phyloP scores from a whole-genome alignment of 2,888 invertebrate genomes.

The Eretmocerus hayati region DNA sequence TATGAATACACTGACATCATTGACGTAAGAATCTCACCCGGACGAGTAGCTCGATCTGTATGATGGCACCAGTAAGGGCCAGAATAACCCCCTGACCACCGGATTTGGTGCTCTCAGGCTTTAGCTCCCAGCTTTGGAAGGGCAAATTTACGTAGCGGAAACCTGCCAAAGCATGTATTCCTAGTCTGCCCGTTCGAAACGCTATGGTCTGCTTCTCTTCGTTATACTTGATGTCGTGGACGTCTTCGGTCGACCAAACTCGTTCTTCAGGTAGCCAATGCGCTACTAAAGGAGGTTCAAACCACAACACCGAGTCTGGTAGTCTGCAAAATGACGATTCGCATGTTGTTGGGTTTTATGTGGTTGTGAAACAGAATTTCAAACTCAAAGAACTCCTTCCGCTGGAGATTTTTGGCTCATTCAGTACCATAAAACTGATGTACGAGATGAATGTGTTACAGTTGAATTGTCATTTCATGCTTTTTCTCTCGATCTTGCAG shows the following conservation, averaged over 20 bases:
- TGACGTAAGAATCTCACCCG: slow-evolving; percentile 41
- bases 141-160: slow-evolving; percentile 73
- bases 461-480: no score
- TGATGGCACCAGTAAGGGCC: slow-evolving; percentile 52
- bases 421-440: no score
- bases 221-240: slow-evolving; percentile 75
- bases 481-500: no score
- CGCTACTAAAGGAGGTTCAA: slow-evolving; percentile 69
- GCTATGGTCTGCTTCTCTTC: slow-evolving; percentile 75
- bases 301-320: slow-evolving; percentile 66
- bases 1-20: no score
- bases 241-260: slow-evolving; percentile 63
- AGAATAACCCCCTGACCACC: slow-evolving; percentile 43
- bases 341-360: no score
- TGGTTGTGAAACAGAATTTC: no score
- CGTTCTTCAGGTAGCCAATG: slow-evolving; percentile 59
- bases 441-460: no score
- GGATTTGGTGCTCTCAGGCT: slow-evolving; percentile 55
- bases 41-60: slow-evolving; percentile 53
- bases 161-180: slow-evolving; percentile 60
- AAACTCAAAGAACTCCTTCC: no score
- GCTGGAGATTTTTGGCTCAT: no score
- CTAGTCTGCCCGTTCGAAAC: slow-evolving; percentile 67
- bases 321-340: no score
- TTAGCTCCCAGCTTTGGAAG: slow-evolving; percentile 79